Percentiles rank a stretch among this genome's conserved stretches.
phyloP scores from a whole-genome alignment of 2,888 invertebrate genomes.

The Phalera bucephala region DNA sequence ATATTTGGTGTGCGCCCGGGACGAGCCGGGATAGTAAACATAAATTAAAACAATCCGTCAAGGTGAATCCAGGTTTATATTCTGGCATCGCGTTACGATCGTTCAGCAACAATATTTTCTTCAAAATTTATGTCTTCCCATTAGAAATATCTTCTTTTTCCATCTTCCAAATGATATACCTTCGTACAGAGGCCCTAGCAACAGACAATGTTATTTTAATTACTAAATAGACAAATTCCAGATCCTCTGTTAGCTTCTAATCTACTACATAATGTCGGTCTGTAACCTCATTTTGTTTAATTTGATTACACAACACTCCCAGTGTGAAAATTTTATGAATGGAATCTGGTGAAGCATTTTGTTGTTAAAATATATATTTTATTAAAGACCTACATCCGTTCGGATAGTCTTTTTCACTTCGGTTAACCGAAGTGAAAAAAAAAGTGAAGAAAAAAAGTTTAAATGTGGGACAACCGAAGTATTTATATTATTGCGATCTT shows the following conservation, averaged over 20 bases:
- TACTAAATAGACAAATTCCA: slow-evolving; percentile 38
- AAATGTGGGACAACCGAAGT: slow-evolving; percentile 40
- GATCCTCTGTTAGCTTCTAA: slow-evolving; percentile 38
- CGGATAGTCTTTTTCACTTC: slow-evolving; percentile 42
- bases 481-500: slow-evolving; percentile 39
- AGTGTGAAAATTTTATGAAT: slow-evolving; percentile 64
- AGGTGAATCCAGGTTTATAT: slow-evolving; percentile 11
- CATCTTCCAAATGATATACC: background rate
- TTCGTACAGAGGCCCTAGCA: background rate
- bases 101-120: slow-evolving; percentile 5
- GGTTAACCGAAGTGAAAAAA: no score
- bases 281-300: slow-evolving; percentile 58
- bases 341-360: slow-evolving; percentile 52
- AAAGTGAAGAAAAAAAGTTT: no score
- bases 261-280: slow-evolving; percentile 41
- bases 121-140: slow-evolving; percentile 1
- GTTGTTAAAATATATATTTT: slow-evolving; percentile 49
- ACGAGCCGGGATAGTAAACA: slow-evolving; percentile 10
- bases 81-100: slow-evolving; percentile 6
- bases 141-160: background rate
- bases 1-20: slow-evolving; percentile 15
- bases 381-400: slow-evolving; percentile 61
- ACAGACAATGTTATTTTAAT: slow-evolving; percentile 15
- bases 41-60: slow-evolving; percentile 17
- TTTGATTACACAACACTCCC: slow-evolving; percentile 60